Base-by-base conservation (phyloP, 2,113 vertebrate species). In the Uropsilus gracilis region DNA sequence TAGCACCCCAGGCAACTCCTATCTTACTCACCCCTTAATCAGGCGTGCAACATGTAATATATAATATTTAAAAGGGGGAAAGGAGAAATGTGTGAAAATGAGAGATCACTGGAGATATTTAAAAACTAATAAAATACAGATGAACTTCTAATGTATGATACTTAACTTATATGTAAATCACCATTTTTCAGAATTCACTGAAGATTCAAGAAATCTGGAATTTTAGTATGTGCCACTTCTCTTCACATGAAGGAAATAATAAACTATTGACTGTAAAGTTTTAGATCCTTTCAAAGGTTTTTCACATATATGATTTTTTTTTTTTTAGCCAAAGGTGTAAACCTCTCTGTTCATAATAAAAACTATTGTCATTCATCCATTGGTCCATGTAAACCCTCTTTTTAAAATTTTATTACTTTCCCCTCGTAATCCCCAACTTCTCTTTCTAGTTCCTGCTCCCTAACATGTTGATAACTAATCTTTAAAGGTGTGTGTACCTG, bases 41-140 rank as follows among this genome's bases (percentile, higher is more conserved):
- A 69, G 18, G 73, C n/a, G n/a, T 69, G 86, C 17, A 64, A 53
- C 6, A 3, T 87, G 71, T 57, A 77, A 73, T 26, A 91, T 26
- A 91, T 20, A 90, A 72, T 63, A 64, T 82, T 86, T 78, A 91
- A 48, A 73, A 76, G 76, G 59, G 83, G 57, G 64, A 84, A 86
- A 86, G 64, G 72, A 96, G 80, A 77, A 83, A 57, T 84, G 1
- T 94, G 89, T 96, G 75, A 69, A 59, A 96, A 89, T 91, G 42
- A 93, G 92, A 57, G 75, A 91, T 95, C 66, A 76, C 76, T 96
- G 71, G 75, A 91, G 84, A 89, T 48, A 77, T 77, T 96, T 94
- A 94, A 94, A 96, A 91, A 26, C 55, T 93, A 50, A 53, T 95
- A 77, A 97, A 95, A 94, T 89, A 63, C 48, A 81, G 83, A 91